These are phyloP conservation scores for Halcyon malimbica DNA, from an alignment of 2,113 vertebrate genomes.

Conservation along the genomic window DNA sequence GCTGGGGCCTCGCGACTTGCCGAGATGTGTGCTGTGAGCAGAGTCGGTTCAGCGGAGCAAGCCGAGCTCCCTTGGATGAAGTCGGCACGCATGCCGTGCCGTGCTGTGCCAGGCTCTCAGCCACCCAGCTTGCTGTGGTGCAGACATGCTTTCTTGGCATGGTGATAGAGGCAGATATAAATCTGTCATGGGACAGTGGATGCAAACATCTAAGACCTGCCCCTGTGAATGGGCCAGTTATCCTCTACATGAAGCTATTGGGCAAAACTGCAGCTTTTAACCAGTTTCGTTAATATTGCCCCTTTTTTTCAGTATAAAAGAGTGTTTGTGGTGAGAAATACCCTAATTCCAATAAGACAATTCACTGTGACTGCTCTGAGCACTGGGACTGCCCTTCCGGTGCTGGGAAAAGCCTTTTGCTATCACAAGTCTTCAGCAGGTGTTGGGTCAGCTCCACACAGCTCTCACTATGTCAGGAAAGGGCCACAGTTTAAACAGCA, in stretches of 20 bases:
- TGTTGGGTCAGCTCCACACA: background rate
- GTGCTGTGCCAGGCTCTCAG: background rate
- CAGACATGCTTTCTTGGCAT: background rate
- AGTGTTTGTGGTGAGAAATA: background rate
- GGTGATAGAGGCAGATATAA: background rate
- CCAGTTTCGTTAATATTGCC: background rate
- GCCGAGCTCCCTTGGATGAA: background rate
- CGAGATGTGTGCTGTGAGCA: fast-evolving
- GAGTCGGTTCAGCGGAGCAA: background rate
- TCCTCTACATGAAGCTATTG: background rate
- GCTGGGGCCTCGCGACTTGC: background rate
- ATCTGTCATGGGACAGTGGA: background rate
- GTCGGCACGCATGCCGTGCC: fast-evolving
- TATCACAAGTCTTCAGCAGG: background rate
- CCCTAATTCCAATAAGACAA: background rate
- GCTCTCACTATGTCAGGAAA: background rate
- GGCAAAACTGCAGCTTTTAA: background rate
- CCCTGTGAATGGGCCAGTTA: background rate
- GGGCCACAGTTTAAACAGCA: background rate
- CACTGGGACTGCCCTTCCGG: background rate
- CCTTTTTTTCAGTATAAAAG: background rate
- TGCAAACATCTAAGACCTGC: background rate
- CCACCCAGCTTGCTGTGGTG: background rate
- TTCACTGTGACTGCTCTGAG: background rate
- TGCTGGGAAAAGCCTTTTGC: background rate